A percentile compares a stretch with the other conserved stretches of the same genome.
These are phyloP conservation scores for Diglossa brunneiventris DNA, from an alignment of 2,113 vertebrate species.

Conservation along the genomic window DNA sequence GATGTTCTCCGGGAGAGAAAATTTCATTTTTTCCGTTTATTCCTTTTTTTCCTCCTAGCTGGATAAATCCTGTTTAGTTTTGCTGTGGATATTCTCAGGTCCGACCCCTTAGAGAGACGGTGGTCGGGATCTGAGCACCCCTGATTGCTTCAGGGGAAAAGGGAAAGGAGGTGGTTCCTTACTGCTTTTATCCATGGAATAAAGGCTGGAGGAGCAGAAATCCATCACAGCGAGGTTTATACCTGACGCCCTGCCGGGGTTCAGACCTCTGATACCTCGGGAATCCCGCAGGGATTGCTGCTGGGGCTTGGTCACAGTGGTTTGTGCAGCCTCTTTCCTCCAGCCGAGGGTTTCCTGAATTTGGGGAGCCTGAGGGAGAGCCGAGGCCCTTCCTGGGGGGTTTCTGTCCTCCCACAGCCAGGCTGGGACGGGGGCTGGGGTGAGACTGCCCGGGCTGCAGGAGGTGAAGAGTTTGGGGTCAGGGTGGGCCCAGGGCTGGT, in stretches of 20 bases:
- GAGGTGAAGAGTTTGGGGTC: neutral
- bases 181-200: neutral
- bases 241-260: neutral
- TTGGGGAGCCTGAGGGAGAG: neutral
- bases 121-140: neutral
- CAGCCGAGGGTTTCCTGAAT: neutral
- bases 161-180: neutral
- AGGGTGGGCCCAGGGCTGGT: neutral
- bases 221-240: neutral
- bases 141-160: neutral
- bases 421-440: too few relatives aligned
- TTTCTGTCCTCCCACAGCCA: neutral
- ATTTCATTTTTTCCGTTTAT: neutral
- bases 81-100: neutral
- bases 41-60: neutral
- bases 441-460: neutral
- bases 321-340: neutral
- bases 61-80: neutral
- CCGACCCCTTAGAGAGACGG: neutral
- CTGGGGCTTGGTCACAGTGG: rapidly evolving
- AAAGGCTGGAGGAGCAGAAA: neutral
- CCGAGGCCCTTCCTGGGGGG: neutral
- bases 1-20: neutral
- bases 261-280: neutral
- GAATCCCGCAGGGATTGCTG: neutral